Evolutionary conservation across 2,888 invertebrate species (phyloP).

Genomic region (Leptinotarsa juncta): DNA sequence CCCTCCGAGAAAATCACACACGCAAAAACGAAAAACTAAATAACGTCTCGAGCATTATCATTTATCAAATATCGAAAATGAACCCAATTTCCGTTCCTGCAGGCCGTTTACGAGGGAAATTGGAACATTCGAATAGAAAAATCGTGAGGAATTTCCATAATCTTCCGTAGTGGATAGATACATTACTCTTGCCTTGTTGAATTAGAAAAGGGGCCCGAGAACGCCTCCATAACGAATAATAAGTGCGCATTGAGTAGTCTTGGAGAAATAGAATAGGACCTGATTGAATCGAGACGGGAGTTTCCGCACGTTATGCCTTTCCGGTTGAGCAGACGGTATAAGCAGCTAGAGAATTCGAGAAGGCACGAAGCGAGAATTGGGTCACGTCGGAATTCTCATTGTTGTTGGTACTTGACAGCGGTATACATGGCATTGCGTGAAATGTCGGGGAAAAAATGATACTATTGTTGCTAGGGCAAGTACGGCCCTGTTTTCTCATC

Average conservation of each 20-base stretch:
- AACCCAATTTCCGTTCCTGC: slow-evolving; percentile 11
- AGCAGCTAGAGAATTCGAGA: slow-evolving; percentile 41
- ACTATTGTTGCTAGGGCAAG: no score
- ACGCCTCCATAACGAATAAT: slow-evolving; percentile 46
- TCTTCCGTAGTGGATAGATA: slow-evolving; percentile 32
- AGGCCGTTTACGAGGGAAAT: slow-evolving; percentile 24
- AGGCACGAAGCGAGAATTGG: slow-evolving; percentile 1
- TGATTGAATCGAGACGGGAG: slow-evolving; percentile 62
- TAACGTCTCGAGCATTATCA: slow-evolving; percentile 15
- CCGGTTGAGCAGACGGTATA: slow-evolving; percentile 57
- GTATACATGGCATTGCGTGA: no score
- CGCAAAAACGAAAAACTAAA: slow-evolving; percentile 5
- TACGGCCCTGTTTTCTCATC: no score
- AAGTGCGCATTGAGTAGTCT: slow-evolving; percentile 54
- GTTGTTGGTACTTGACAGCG: not conserved
- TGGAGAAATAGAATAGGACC: slow-evolving; percentile 56
- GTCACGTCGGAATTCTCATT: not conserved
- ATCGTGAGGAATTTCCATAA: slow-evolving; percentile 34
- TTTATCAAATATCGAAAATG: slow-evolving; percentile 20
- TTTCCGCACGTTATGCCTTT: slow-evolving; percentile 61
- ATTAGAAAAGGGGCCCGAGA: slow-evolving; percentile 35
- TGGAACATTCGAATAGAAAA: slow-evolving; percentile 28
- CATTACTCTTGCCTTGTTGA: slow-evolving; percentile 37
- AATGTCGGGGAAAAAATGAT: no score
- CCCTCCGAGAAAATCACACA: not conserved